Base-by-base conservation (phyloP, 2,888 invertebrate genomes). In the Notodonta ziczac region DNA sequence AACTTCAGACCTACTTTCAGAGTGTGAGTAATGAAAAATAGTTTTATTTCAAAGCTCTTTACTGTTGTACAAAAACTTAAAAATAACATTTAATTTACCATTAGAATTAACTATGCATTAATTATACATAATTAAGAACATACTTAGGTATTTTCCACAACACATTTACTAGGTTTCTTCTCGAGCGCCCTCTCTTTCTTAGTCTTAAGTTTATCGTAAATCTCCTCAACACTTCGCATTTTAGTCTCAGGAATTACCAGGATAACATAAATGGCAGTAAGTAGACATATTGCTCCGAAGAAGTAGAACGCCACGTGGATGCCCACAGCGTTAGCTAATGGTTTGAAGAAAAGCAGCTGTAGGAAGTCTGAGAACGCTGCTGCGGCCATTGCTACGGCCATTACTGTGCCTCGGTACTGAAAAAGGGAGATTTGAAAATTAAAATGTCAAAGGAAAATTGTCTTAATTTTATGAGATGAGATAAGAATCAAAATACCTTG, bases 391-490 rank as follows among this genome's bases (percentile, higher is more conserved):
- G 88, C 80, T 0, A 73, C 70, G 0, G 86, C 91, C 80, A 90
- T 83, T 0, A 92, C 88, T 7, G 88, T 86, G 2, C 88, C 88
- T 2, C 92, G 89, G 58, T 88, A 90, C 92, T 93, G 84, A 35
- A 35, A 35, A 35, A 35, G 7, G 7, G 35, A 35, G 35, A 35
- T 35, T n/a, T 35, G 4, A 35, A 35, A 35, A 7, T 35, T 35
- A 35, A 0, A 35, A 35, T 6, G 35, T 35, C 35, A 35, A 35
- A 35, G 35, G 7, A 35, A 35, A 35, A 35, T 35, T 0, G 35
- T 35, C 0, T 6, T 35, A 35, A 7, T 35, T 35, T 35, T 2
- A 24, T 24, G 24, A 24, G 24, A 2, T n/a, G n/a, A n/a, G 2
- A 46, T 40, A 14, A 51, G 50, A 57, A 55, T 51, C 44, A 46